A percentile compares a stretch with the other conserved stretches of the same genome.
Evolutionary conservation across 2,797 vertebrate genomes (phyloP).

Genomic region (Melanotaenia parkinsoni): DNA sequence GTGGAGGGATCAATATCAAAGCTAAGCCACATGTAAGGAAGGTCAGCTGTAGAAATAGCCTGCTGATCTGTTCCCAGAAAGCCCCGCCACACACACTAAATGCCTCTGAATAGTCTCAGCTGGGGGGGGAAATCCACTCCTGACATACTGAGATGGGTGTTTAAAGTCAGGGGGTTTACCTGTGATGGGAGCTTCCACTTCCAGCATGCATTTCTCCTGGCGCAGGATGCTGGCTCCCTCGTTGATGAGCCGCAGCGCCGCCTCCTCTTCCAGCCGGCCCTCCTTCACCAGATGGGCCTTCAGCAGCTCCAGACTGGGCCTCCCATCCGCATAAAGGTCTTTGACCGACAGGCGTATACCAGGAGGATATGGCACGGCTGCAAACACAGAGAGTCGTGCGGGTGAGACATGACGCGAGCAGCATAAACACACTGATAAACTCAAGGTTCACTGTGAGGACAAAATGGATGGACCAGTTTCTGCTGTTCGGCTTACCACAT

Average conservation of each 20-base stretch:
- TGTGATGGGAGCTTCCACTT: slow-evolving; percentile 96
- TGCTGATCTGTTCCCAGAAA: slow-evolving; percentile 10
- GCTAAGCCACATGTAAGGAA: slow-evolving; percentile 39
- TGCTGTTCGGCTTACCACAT: background rate
- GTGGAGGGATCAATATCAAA: background rate
- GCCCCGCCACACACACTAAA: background rate
- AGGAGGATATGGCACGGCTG: slow-evolving; percentile 96
- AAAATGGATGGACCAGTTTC: background rate
- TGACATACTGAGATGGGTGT: background rate
- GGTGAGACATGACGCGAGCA: background rate
- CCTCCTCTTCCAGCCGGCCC: slow-evolving; percentile 94
- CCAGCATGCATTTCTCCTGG: slow-evolving; percentile 97
- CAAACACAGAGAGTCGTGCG: background rate
- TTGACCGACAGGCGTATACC: slow-evolving; percentile 90
- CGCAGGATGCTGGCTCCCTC: slow-evolving; percentile 92
- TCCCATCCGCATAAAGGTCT: slow-evolving; percentile 93
- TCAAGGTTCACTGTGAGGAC: slow-evolving; percentile 7
- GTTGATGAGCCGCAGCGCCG: slow-evolving; percentile 93
- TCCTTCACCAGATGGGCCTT: slow-evolving; percentile 96
- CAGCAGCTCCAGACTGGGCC: slow-evolving; percentile 91
- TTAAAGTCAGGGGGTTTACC: slow-evolving; percentile 72
- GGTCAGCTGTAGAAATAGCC: slow-evolving; percentile 44
- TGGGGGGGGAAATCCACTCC: background rate
- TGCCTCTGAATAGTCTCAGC: background rate
- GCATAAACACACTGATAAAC: slow-evolving; percentile 2